These are phyloP conservation scores for Prunella fulvescens DNA, from an alignment of 2,113 vertebrate genomes.

Conservation along the genomic window DNA sequence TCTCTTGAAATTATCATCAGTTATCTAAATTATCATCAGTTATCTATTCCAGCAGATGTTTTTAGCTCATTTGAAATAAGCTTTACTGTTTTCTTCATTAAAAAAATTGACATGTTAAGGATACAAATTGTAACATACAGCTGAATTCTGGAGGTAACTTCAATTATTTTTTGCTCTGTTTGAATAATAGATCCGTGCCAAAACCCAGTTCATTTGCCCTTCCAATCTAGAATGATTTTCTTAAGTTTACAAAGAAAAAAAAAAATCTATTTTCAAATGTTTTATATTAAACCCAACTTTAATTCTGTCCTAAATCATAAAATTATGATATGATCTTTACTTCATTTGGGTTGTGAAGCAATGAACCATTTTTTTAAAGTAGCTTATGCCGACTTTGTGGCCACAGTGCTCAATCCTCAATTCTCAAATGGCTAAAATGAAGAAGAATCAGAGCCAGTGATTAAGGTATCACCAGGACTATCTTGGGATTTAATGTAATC, in stretches of 20 bases:
- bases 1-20: neutral
- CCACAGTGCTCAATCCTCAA: neutral
- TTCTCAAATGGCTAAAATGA: neutral
- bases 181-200: neutral
- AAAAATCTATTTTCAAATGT: neutral
- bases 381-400: neutral
- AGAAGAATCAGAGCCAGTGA: neutral
- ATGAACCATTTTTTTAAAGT: neutral
- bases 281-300: neutral
- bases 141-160: neutral
- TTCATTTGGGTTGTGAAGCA: neutral
- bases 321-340: neutral
- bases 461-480: neutral
- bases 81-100: neutral
- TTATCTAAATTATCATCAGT: neutral
- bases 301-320: neutral
- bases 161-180: neutral
- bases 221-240: neutral
- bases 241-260: neutral
- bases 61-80: neutral
- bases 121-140: neutral
- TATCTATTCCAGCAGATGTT: neutral
- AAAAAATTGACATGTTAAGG: neutral
- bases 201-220: neutral
- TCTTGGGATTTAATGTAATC: neutral